Base-by-base conservation (phyloP, 30 jellyfish, hydroid and myxozoan genomes). In the Catostylus mosaicus region DNA sequence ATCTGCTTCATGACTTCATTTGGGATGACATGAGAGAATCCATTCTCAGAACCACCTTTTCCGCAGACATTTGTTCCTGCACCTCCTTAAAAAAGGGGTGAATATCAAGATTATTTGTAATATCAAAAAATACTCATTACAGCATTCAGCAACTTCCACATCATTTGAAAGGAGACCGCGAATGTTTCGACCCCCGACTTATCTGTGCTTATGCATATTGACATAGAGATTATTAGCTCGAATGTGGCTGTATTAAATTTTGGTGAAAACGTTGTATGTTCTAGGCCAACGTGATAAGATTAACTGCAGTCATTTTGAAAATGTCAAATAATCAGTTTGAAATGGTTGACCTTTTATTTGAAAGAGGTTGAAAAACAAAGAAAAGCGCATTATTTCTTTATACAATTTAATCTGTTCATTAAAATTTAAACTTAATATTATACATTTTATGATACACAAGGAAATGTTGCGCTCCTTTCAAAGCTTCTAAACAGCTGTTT, bases 401-500 rank as follows among this genome's bases (percentile, higher is more conserved):
- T 31, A 51, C 45, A 74, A 27, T 22, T 47, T 74, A 74, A 74
- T 50, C 85, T 74, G 61, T 46, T 74, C 85, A 74, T 51, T 11
- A 51, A 74, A 74, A 30, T 74, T 74, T 74, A 74, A 74, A 61
- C 37, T 29, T 14, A 37, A 31, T 29, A 56, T 59, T 48, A 37
- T 30, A 10, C 33, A 50, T 31, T 74, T 74, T 48, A 52, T 34
- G 85, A 16, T 50, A 30, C 48, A 51, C n/a, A 27, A 71, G 27
- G 20, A 56, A 72, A 45, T 31, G 40, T 18, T 27, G 30, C 85
- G 74, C 68, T 73, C 30, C 32, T 73, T 51, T 50, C 59, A 46
- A 46, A 22, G 85, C 48, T 7, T 0, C 9, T 22, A 37, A 50
- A 30, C 85, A 73, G 68, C 24, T 73, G 85, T 40, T 30, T 29